These are phyloP conservation scores for Porites cylindrica DNA, from an alignment of 92 coral and sea anemone genomes.

Conservation along the genomic window DNA sequence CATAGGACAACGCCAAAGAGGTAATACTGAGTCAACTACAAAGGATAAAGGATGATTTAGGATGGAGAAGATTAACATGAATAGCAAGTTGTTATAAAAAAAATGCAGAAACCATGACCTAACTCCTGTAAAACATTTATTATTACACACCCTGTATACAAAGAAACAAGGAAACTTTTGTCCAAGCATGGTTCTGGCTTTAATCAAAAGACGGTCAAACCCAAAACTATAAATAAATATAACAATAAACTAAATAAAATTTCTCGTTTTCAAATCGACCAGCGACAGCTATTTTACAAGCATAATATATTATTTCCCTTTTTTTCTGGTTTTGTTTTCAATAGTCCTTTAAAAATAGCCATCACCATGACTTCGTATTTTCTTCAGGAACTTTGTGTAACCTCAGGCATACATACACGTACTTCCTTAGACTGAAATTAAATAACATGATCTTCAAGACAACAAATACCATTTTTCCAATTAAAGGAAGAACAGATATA, in stretches of 20 bases:
- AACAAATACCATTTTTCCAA: not conserved
- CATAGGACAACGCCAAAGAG: no score
- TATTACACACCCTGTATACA: slow-evolving; percentile 3
- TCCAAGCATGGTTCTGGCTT: not conserved
- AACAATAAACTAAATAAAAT: slow-evolving; percentile 13
- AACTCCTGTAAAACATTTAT: not conserved
- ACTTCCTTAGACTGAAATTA: not conserved
- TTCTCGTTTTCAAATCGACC: slow-evolving; percentile 18
- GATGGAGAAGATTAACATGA: no score
- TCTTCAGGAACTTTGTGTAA: not conserved
- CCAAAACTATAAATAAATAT: slow-evolving; percentile 6
- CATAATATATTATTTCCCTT: not conserved
- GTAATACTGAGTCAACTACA: no score
- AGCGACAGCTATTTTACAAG: slow-evolving; percentile 32
- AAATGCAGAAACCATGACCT: no score
- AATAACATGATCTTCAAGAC: not conserved
- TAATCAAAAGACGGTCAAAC: slow-evolving; percentile 3
- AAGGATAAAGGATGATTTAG: no score
- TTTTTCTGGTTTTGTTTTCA: not conserved
- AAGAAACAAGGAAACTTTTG: slow-evolving; percentile 1
- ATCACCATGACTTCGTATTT: not conserved
- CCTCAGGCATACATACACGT: not conserved
- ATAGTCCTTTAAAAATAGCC: slow-evolving; percentile 10
- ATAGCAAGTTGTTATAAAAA: no score
- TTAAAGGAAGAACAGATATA: not conserved